phyloP scores from a whole-genome alignment of 1,140 invertebrate species.

The Drosophila eugracilis region DNA sequence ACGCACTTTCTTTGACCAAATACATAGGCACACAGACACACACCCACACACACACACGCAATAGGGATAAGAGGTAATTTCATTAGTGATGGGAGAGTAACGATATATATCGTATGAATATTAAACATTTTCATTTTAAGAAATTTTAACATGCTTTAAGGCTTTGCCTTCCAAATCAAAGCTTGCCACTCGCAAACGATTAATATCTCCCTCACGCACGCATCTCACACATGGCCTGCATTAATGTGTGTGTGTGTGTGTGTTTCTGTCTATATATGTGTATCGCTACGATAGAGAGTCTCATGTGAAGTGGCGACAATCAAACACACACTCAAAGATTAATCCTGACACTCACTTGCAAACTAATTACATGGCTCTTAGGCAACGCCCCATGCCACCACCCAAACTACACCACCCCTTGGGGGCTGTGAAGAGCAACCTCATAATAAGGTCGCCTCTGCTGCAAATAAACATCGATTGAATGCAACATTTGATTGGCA shows the following conservation, averaged over 20 bases:
- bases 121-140: too few species aligned
- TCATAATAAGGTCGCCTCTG: constrained; percentile 31
- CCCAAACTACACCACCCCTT: background rate
- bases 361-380: constrained; percentile 83
- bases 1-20: constrained; percentile 70
- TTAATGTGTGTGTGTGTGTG: constrained; percentile 47
- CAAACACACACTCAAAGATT: constrained; percentile 83
- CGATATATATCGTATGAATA: too few species aligned
- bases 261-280: too few species aligned
- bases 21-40: constrained; percentile 32
- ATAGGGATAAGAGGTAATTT: constrained; percentile 53
- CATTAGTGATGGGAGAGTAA: constrained; percentile 13
- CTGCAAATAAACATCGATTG: constrained; percentile 81
- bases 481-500: constrained; percentile 84
- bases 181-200: background rate
- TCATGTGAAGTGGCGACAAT: constrained; percentile 73
- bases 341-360: constrained; percentile 82
- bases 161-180: too few species aligned
- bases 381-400: constrained; percentile 51
- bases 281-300: constrained; percentile 10
- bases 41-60: constrained; percentile 25
- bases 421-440: constrained; percentile 36
- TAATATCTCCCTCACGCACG: constrained; percentile 3
- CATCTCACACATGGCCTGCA: constrained; percentile 28
- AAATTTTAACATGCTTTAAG: background rate